A percentile compares a stretch with the other conserved stretches of the same genome.
phyloP scores from a whole-genome alignment of 2,797 vertebrate genomes.

The Pristis pectinata region DNA sequence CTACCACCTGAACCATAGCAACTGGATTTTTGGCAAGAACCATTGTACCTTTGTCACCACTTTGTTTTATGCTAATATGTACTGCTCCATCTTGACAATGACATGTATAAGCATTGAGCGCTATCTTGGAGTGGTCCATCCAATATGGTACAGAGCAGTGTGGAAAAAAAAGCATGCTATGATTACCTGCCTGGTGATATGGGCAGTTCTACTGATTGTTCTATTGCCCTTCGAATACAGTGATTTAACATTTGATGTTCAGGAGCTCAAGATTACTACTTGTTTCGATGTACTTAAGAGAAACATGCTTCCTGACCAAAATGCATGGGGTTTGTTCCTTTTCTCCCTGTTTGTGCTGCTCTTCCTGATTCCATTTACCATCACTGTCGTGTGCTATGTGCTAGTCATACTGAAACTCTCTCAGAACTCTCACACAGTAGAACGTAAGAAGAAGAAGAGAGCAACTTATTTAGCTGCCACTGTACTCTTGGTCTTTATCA shows the following conservation, averaged over 20 bases:
- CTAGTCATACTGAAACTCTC: constrained; percentile 68
- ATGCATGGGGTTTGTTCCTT: constrained; percentile 72
- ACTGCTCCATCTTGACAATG: constrained; percentile 85
- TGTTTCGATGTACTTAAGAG: constrained; percentile 83
- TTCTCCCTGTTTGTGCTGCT: constrained; percentile 64
- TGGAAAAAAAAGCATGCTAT: constrained; percentile 63
- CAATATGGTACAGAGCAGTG: constrained; percentile 59
- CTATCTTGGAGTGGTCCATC: constrained; percentile 77
- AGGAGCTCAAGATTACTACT: constrained; percentile 68
- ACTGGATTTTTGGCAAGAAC: constrained; percentile 68
- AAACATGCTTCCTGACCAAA: constrained; percentile 64
- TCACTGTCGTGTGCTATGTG: constrained; percentile 76
- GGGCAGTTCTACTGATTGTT: constrained; percentile 64
- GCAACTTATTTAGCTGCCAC: constrained; percentile 63
- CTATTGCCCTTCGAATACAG: constrained; percentile 68
- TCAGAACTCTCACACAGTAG: constrained; percentile 47
- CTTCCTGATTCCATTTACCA: constrained; percentile 74
- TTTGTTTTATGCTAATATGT: constrained; percentile 86
- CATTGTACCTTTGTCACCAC: constrained; percentile 74
- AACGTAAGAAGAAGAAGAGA: constrained; percentile 58
- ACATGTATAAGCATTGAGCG: constrained; percentile 79
- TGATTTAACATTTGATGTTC: constrained; percentile 70
- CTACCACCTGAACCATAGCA: constrained; percentile 66
- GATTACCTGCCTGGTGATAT: constrained; percentile 60
- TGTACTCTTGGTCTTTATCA: constrained; percentile 73